Evolutionary conservation across 2,888 invertebrate genomes (phyloP), one percentile per base, ranked within the genome.

Genomic region (Euphydryas editha): DNA sequence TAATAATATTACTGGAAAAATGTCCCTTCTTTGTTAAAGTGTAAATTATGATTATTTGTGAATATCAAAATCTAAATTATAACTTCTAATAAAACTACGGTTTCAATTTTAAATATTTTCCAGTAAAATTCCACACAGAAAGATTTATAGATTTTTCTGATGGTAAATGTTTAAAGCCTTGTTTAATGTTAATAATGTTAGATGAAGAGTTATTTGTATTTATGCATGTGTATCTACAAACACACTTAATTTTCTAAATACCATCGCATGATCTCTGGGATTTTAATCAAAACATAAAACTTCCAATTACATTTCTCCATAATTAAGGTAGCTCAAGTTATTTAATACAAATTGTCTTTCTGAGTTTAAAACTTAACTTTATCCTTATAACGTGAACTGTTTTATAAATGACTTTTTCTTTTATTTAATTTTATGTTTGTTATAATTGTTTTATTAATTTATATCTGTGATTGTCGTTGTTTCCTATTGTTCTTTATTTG

Each of bases 391-490:
- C 7, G n/a, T 15, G 21, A 51, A 2, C 49, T 51, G 21, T 47
- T 18, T 47, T 47, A 18, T 47, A 47, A 11, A 13, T 20, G 20
- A 47, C 21, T 51, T 51, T 51, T 15, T 24, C 21, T 13, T 49
- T 51, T 11, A 51, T 24, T 51, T 24, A 51, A 51, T 51, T 21
- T 15, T 51, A 51, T 51, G 49, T 51, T 21, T 51, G 15, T 24
- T 24, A 21, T 15, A 13, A 20, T 46, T 20, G 15, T 49, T 0
- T 15, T n/a, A 7, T 49, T n/a, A 5, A 24, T 51, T 6, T 51
- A 13, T 51, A 51, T 51, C 24, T 7, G 49, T 51, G 49, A 15
- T 51, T 51, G 49, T 51, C 49, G 49, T 24, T n/a, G n/a, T n/a
- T n/a, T n/a, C n/a, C n/a, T 24, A 51, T 51, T 15, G 15, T 30